Conservation (phyloP, 2,888 invertebrate species). For the Phragmatobia fuliginosa region DNA sequence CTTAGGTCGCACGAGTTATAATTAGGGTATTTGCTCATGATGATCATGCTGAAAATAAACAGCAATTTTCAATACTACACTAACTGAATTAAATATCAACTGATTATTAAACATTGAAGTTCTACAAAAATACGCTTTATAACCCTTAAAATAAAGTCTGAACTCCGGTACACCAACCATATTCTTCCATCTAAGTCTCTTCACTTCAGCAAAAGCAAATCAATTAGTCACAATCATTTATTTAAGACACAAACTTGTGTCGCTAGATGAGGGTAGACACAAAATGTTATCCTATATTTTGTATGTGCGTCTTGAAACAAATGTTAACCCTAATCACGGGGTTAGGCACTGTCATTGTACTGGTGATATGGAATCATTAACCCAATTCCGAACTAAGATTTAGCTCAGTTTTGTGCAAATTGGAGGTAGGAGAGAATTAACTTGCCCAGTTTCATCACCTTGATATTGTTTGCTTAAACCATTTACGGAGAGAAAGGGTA, state of each 20-base stretch:
- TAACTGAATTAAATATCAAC: too few relatives aligned
- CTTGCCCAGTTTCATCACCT: not conserved
- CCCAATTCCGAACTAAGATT: not conserved
- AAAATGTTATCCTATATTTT: not conserved
- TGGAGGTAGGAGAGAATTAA: not conserved
- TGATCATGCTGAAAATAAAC: too few relatives aligned
- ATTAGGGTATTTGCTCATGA: too few relatives aligned
- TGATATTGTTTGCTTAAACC: not conserved
- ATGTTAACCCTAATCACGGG: not conserved
- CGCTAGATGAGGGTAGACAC: slow-evolving; percentile 1
- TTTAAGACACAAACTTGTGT: not conserved
- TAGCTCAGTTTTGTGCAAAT: not conserved
- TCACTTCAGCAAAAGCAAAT: not conserved
- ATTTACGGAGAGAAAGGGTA: not conserved
- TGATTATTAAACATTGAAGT: not conserved
- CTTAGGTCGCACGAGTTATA: too few relatives aligned
- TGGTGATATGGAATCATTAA: not conserved
- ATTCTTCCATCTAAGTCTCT: not conserved
- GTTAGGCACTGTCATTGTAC: slow-evolving; percentile 1
- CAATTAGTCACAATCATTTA: not conserved
- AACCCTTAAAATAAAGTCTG: not conserved
- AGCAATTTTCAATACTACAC: too few relatives aligned
- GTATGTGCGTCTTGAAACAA: not conserved
- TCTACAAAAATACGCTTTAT: not conserved
- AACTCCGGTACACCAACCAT: not conserved